Base-by-base conservation (phyloP, 2,113 vertebrate species). In the Phylloscopus trochiloides region DNA sequence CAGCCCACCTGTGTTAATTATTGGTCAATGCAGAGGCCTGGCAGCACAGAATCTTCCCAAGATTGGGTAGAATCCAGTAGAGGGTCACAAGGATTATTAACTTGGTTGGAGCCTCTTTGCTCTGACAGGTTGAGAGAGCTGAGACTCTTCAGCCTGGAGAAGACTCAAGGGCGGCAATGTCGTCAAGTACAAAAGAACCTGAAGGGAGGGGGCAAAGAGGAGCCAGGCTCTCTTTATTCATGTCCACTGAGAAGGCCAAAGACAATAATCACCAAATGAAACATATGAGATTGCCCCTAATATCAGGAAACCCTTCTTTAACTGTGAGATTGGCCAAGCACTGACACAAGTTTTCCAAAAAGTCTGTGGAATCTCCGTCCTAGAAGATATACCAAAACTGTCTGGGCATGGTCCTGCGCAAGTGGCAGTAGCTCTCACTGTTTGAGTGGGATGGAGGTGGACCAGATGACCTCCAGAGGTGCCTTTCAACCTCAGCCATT, bases 361-460 rank as follows among this genome's bases (percentile, higher is more conserved):
- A 59, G 15, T 17, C 34, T 67, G 21, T 0, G 0, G n/a, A 38
- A 8, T 73, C 8, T 61, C n/a, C 0, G 0, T 67, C 47, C 21
- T 50, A 40, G 57, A 26, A 71, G 28, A 19, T 26, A 55, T 0
- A 32, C 14, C 74, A 6, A 61, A 54, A 31, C 26, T 48, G n/a
- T 66, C 45, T 66, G 34, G 17, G 29, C 3, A 6, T 14, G 4
- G 34, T 67, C 17, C 24, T 54, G 34, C 4, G 7, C 34, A 70
- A 21, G 24, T 40, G 32, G 13, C 32, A 57, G 29, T 32, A 70
- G 18, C 10, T 72, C 25, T 34, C 57, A 9, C 18, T 65, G 32
- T 51, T 50, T 65, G 13, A 50, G 24, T 38, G 17, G 17, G 12
- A 4, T 24, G 9, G 8, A 11, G 3, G 4, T 81, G 29, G 29